Evolutionary conservation across 2,113 vertebrate species (phyloP), one percentile per base, ranked within the genome.

Genomic region (Lethenteron reissneri): DNA sequence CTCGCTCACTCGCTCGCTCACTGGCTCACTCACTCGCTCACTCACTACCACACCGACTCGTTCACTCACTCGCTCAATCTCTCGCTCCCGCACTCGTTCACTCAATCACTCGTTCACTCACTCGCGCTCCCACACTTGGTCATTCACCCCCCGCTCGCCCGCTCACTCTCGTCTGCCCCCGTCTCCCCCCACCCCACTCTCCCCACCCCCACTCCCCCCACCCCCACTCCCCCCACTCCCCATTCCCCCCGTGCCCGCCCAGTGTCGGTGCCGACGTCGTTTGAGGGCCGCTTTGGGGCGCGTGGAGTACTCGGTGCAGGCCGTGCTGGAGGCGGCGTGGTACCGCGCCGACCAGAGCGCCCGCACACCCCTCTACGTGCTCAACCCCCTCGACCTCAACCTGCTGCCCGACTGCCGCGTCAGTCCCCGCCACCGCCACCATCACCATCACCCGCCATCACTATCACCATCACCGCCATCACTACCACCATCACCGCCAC

Each of bases 321-420:
- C 87, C 4, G 84, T 86, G 72, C 85, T 97, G 17, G 89, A 97
- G 76, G 97, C 88, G 0, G 84, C 90, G 1, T 86, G 88, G 8
- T 95, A 97, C 57, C 78, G 87, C 72, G 96, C 90, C 79, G 88
- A 94, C 74, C 88, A 92, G 79, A 88, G 80, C 72, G 79, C 81
- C 71, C 86, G 82, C 79, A 87, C 84, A 56, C 70, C 82, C 2
- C 95, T 97, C 79, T 89, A 85, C 0, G 78, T 97, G 74, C 79
- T 91, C n/a, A 84, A 84, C 4, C 85, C 83, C 12, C 80, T 97
- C 41, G 88, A 97, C 78, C 80, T 97, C 74, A 97, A 97, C 0
- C 83, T 86, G 73, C 79, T 96, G 74, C 87, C 87, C 8, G 88
- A 92, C 71, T 90, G 96, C 0, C 87, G 89, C 84, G 94, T 96